phyloP scores from a whole-genome alignment of 1,140 invertebrate genomes.

The Drosophila nigrodunni region DNA sequence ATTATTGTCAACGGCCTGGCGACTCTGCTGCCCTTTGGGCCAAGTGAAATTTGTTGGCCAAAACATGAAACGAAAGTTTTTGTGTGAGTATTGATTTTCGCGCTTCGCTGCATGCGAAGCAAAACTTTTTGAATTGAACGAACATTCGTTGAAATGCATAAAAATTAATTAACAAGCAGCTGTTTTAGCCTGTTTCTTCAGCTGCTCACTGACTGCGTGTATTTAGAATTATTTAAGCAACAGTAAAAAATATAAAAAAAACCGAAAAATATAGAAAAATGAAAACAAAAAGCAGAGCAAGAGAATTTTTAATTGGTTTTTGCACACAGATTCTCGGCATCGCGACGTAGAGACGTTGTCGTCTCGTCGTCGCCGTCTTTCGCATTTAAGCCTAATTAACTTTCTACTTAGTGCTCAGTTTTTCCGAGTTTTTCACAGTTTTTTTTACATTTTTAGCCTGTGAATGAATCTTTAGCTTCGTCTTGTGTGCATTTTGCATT shows the following conservation, averaged over 20 bases:
- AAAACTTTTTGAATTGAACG: slow-evolving; percentile 69
- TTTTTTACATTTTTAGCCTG: slow-evolving; percentile 25
- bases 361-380: slow-evolving; percentile 56
- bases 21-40: slow-evolving; percentile 17
- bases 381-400: slow-evolving; percentile 83
- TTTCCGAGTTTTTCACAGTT: slow-evolving; percentile 32
- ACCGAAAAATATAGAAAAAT: slow-evolving; percentile 8
- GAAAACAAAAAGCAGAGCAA: slow-evolving; percentile 44
- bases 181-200: background rate
- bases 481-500: slow-evolving; percentile 64
- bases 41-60: slow-evolving; percentile 52
- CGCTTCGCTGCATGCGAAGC: slow-evolving; percentile 66
- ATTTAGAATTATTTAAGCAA: slow-evolving; percentile 47
- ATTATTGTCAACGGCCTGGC: slow-evolving; percentile 72
- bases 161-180: slow-evolving; percentile 76
- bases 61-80: slow-evolving; percentile 70
- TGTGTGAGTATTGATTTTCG: slow-evolving; percentile 61
- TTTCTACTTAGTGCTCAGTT: slow-evolving; percentile 77
- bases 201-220: slow-evolving; percentile 16
- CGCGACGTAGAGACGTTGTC: slow-evolving; percentile 18
- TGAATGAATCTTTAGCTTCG: slow-evolving; percentile 36
- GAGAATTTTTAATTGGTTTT: slow-evolving; percentile 81
- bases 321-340: slow-evolving; percentile 40
- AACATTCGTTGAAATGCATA: slow-evolving; percentile 79
- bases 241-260: slow-evolving; percentile 3